A percentile compares a stretch with the other conserved stretches of the same genome.
Evolutionary conservation across 2,797 vertebrate species (phyloP).

Genomic region (Pangasius sanitwongsei): DNA sequence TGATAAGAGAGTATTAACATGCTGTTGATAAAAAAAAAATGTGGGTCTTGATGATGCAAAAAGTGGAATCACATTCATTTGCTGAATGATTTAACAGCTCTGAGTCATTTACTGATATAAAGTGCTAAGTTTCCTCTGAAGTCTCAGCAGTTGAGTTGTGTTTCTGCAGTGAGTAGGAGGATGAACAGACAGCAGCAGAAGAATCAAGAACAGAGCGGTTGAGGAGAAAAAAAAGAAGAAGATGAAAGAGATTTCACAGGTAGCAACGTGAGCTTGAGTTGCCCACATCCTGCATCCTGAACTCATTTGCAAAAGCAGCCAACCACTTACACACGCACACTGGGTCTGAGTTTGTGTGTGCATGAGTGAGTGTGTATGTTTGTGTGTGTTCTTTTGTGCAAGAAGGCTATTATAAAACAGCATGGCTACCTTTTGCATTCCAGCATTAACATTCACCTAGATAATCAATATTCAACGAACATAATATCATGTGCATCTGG

Average conservation of each 20-base stretch:
- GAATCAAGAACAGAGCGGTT: background rate
- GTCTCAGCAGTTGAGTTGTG: background rate
- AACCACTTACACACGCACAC: constrained; percentile 22
- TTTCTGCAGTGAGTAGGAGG: constrained; percentile 49
- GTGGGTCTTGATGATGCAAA: background rate
- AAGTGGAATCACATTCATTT: background rate
- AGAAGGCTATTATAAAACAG: background rate
- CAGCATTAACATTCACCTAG: background rate
- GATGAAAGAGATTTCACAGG: constrained; percentile 45
- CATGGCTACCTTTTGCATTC: background rate
- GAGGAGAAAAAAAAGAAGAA: constrained; percentile 30
- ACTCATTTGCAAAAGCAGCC: constrained; percentile 21
- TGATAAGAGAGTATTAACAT: background rate
- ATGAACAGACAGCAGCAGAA: background rate
- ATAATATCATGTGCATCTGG: background rate
- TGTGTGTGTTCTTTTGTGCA: constrained; percentile 3
- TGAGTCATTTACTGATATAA: constrained; percentile 17
- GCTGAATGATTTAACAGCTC: constrained; percentile 63
- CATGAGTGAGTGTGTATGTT: constrained; percentile 14
- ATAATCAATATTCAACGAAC: background rate
- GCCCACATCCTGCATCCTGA: constrained; percentile 55
- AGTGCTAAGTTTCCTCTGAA: background rate
- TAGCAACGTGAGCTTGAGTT: constrained; percentile 30
- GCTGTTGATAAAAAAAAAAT: background rate
- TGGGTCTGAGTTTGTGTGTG: background rate